Base-by-base conservation (phyloP, 1,140 invertebrate species). In the Drosophila leontia region DNA sequence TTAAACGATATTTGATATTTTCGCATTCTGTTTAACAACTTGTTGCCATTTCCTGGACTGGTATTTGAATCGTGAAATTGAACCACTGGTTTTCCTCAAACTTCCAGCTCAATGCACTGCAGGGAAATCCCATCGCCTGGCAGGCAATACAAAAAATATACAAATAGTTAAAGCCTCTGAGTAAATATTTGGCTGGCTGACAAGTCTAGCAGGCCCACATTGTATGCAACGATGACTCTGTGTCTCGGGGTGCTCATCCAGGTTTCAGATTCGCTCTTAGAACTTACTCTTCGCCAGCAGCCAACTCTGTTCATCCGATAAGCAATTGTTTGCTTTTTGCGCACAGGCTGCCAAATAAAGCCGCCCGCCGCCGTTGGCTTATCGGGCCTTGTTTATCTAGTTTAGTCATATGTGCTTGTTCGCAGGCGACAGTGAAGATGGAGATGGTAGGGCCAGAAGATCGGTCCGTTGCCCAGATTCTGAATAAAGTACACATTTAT, bases 311-410 rank as follows among this genome's bases (percentile, higher is more conserved):
- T 39, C 41, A 60, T 69, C 62, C 47, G 82, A 86, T 88, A 86
- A 88, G 83, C 45, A n/a, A 34, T 44, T 77, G 56, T 63, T 68
- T 78, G 44, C 45, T 34, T 85, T 85, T 82, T 82, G 82, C 82
- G 78, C 74, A 86, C 75, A 72, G 58, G 63, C 64, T 50, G 62
- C 71, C 39, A 68, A 77, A 77, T 68, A 77, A 59, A 39, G 69
- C 42, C 64, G 26, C 26, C 47, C 23, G 47, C 47, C 23, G 65
- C 60, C 58, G 41, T 6, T 17, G 32, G 56, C 60, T 86, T 63
- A 75, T 61, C 80, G 53, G 60, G 48, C 44, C 17, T 50, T 72
- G 81, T 87, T 74, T 83, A 79, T 47, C 63, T 68, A 57, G 50
- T 51, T 77, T 55, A 37, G 37, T 68, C 50, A 60, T 60, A 77